phyloP scores from a whole-genome alignment of 2,113 vertebrate genomes.

The Myrmophylax atrothorax region DNA sequence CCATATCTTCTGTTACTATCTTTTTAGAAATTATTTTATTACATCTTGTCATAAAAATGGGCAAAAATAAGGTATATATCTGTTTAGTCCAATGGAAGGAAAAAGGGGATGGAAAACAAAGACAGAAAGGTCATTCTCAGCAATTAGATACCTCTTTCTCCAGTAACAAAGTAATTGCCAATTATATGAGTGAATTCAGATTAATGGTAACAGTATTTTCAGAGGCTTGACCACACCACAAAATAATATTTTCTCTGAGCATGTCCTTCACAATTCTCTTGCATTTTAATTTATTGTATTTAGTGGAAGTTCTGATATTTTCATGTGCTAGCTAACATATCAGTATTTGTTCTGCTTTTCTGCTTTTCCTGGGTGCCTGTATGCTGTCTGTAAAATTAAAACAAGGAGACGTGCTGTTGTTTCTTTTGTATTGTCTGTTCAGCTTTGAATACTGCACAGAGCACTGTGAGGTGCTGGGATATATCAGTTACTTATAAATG shows the following conservation, averaged over 20 bases:
- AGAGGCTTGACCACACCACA: neutral
- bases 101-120: neutral
- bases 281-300: neutral
- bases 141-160: slow-evolving; percentile 31
- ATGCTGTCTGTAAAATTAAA: neutral
- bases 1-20: neutral
- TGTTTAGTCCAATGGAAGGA: neutral
- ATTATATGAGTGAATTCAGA: neutral
- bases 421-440: neutral
- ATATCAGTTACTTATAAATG: slow-evolving; percentile 32
- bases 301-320: neutral
- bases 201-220: neutral
- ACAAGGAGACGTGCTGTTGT: neutral
- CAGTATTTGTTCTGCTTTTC: neutral
- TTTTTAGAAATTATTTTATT: neutral
- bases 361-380: neutral
- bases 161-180: neutral
- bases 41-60: neutral
- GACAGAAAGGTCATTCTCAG: neutral
- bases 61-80: neutral
- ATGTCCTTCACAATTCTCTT: neutral
- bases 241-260: neutral
- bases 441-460: neutral
- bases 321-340: neutral
- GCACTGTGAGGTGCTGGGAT: neutral